Percentiles rank a stretch among this genome's conserved stretches.
phyloP scores from a whole-genome alignment of 2,113 vertebrate genomes.

The Ploceus nigricollis region DNA sequence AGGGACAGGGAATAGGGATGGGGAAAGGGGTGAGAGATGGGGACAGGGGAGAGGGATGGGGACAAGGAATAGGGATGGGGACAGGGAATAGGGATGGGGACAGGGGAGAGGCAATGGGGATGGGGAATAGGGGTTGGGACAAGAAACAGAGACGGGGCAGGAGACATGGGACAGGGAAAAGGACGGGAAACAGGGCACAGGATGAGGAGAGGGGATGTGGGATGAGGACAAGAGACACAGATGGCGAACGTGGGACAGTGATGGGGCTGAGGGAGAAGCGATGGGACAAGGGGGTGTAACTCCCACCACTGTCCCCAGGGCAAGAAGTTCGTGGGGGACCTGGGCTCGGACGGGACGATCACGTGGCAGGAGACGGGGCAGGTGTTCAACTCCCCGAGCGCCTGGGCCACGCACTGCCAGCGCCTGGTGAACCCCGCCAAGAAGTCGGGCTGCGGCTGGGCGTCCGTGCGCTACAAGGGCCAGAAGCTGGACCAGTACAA shows the following conservation, averaged over 20 bases:
- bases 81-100: background rate
- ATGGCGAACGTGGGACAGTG: rapidly evolving
- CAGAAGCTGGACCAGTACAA: slow-evolving; percentile 97
- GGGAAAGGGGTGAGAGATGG: no score
- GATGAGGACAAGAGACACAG: no score
- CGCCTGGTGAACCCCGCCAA: slow-evolving; percentile 95
- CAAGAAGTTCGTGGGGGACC: slow-evolving; percentile 92
- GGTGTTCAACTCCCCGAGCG: slow-evolving; percentile 93
- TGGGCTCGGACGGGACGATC: slow-evolving; percentile 90
- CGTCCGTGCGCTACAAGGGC: slow-evolving; percentile 91
- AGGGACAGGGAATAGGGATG: no score
- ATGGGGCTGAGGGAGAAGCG: background rate
- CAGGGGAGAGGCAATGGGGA: rapidly evolving
- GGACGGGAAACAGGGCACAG: background rate
- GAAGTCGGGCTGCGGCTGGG: slow-evolving; percentile 97
- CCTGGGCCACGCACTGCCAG: slow-evolving; percentile 98
- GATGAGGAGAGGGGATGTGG: background rate
- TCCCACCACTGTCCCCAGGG: slow-evolving; percentile 68
- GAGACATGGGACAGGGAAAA: background rate
- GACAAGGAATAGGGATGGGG: no score
- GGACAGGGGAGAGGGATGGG: no score
- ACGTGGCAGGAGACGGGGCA: slow-evolving; percentile 95
- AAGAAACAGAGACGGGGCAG: background rate
- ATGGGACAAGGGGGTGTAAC: rapidly evolving
- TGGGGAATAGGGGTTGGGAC: rapidly evolving